Evolutionary conservation across 2,797 vertebrate genomes (phyloP).

Genomic region (Sebastiscus albofasciatus): DNA sequence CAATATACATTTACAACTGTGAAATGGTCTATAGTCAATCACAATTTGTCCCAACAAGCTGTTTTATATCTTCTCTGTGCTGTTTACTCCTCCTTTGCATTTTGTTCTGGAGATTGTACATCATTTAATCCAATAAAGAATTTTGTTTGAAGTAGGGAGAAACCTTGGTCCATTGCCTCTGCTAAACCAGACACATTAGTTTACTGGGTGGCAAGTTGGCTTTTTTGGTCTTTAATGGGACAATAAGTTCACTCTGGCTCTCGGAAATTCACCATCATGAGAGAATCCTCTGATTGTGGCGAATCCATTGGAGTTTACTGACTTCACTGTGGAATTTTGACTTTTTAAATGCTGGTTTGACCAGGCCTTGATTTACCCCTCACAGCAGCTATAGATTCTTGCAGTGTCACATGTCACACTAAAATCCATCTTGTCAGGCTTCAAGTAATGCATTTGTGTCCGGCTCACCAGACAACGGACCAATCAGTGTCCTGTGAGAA

Average conservation of each 20-base stretch:
- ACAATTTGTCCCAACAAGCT: neutral
- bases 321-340: neutral
- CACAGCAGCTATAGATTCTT: too few relatives aligned
- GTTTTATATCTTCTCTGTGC: too few relatives aligned
- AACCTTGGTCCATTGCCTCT: accelerated
- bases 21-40: neutral
- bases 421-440: too few relatives aligned
- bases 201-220: neutral
- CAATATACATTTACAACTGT: neutral
- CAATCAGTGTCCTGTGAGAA: too few relatives aligned
- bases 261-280: neutral
- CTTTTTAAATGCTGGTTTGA: neutral
- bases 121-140: neutral
- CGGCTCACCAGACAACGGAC: too few relatives aligned
- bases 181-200: too few relatives aligned
- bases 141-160: neutral
- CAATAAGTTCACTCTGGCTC: neutral
- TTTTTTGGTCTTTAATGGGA: neutral
- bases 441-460: too few relatives aligned
- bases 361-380: neutral
- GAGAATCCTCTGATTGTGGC: neutral
- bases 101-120: neutral
- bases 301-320: neutral
- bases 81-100: neutral
- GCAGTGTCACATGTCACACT: too few relatives aligned